phyloP scores from a whole-genome alignment of 1,140 invertebrate genomes.

The Achatina immaculata region DNA sequence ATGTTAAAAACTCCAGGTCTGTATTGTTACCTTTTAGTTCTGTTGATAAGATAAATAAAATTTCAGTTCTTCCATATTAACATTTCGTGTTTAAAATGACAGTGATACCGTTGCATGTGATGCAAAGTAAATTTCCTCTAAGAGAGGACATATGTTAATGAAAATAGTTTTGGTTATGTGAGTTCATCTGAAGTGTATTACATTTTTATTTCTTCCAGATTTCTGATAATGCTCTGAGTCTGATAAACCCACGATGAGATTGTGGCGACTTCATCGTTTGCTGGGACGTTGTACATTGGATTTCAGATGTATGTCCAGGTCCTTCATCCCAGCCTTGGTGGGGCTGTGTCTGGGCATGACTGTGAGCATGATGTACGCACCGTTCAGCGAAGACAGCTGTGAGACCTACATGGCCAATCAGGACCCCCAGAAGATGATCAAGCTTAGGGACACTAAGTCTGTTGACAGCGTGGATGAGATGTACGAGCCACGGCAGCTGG shows the following conservation, averaged over 20 bases:
- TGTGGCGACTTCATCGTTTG: not conserved
- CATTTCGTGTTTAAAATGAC: no score
- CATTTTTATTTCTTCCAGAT: not conserved
- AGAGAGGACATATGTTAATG: no score
- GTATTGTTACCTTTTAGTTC: no score
- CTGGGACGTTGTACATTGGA: conserved; percentile 27
- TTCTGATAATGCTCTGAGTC: not conserved
- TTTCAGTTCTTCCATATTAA: no score
- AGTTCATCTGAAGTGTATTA: not conserved
- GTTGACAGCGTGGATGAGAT: conserved; percentile 40
- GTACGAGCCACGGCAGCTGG: conserved; percentile 42
- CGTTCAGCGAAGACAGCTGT: conserved; percentile 65
- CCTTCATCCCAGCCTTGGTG: conserved; percentile 54
- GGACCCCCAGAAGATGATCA: conserved; percentile 49
- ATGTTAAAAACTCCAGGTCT: no score
- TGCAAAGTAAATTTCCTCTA: no score
- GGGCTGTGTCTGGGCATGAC: conserved; percentile 64
- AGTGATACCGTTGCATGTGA: no score
- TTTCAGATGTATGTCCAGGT: conserved; percentile 38
- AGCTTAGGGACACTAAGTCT: conserved; percentile 52
- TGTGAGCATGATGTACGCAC: conserved; percentile 63
- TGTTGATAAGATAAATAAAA: no score
- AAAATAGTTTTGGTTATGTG: no score
- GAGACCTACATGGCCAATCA: conserved; percentile 47
- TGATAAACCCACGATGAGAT: conserved; percentile 8